Percentiles rank a stretch among this genome's conserved stretches.
Evolutionary conservation across 92 coral and sea anemone genomes (phyloP).

Genomic region (Pocillopora grandis): DNA sequence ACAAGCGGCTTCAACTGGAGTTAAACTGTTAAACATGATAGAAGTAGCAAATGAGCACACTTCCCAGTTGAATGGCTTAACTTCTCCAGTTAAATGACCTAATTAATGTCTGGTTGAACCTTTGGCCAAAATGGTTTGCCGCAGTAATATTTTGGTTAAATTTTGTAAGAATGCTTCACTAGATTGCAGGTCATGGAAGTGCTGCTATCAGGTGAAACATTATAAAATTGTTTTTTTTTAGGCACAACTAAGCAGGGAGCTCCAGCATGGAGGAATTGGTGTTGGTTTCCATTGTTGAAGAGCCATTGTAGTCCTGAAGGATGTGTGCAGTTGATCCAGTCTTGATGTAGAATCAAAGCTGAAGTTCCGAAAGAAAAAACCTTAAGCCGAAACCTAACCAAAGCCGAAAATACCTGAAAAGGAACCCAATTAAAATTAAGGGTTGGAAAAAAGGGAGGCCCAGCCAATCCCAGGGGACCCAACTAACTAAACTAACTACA

Average conservation of each 20-base stretch:
- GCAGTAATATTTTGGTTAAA: neutral
- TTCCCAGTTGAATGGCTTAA: conserved; percentile 17
- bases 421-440: conserved; percentile 10
- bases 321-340: neutral
- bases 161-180: conserved; percentile 7
- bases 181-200: neutral
- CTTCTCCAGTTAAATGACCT: neutral
- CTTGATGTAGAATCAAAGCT: neutral
- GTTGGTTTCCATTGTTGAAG: neutral
- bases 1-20: neutral
- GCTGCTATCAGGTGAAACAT: neutral
- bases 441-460: neutral
- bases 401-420: conserved; percentile 1
- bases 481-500: conserved; percentile 26
- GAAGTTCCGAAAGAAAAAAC: neutral
- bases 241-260: conserved; percentile 29
- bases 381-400: neutral
- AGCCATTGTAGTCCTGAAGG: neutral
- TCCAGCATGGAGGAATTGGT: neutral
- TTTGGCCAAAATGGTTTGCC: conserved; percentile 2
- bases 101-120: conserved; percentile 21
- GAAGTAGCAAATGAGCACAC: neutral
- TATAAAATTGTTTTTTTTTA: neutral
- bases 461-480: conserved; percentile 7
- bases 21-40: neutral